Evolutionary conservation across 1,140 invertebrate species (phyloP).

Genomic region (Zaprionus camerounensis): DNA sequence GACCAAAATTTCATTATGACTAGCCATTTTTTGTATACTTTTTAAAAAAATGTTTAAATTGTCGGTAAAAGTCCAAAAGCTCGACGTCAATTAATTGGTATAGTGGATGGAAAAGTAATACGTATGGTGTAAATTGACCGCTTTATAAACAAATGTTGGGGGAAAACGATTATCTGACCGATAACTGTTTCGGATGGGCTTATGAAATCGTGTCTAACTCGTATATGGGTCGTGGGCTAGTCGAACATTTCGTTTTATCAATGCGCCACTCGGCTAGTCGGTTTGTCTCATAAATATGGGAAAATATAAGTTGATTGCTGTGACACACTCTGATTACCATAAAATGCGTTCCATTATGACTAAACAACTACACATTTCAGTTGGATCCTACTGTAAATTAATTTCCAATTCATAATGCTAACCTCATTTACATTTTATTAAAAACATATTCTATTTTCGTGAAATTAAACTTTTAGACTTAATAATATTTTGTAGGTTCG

Average conservation of each 20-base stretch:
- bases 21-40: neutral
- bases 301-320: neutral
- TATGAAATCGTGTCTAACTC: neutral
- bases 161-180: neutral
- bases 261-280: neutral
- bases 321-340: neutral
- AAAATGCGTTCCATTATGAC: neutral
- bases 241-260: neutral
- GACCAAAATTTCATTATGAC: constrained; percentile 48
- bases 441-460: no score
- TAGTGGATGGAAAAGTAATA: neutral
- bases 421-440: no score
- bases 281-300: neutral
- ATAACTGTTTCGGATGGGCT: neutral
- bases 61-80: no score
- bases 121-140: neutral
- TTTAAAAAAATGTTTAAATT: no score
- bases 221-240: neutral
- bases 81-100: neutral
- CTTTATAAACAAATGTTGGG: neutral
- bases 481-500: no score
- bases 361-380: neutral
- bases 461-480: no score
- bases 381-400: no score
- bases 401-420: no score